Base-by-base conservation (phyloP, 2,113 vertebrate genomes). In the Phrynosoma platyrhinos region DNA sequence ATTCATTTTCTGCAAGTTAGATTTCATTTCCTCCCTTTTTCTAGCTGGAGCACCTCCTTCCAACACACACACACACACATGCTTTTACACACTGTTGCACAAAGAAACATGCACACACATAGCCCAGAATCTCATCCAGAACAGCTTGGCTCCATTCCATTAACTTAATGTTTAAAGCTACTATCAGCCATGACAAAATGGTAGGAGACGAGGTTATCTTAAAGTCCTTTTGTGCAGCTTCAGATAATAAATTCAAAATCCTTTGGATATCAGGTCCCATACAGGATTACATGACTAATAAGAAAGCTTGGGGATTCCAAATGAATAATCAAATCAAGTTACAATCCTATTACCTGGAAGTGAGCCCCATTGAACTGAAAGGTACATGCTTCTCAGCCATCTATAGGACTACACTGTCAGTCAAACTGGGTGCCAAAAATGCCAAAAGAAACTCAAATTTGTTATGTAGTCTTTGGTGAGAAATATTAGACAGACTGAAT, bases 191-290 rank as follows among this genome's bases (percentile, higher is more conserved):
- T 53, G 90, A 80, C 53, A 92, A 90, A 88, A 90, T 82, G 36
- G 88, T 91, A 94, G 85, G 53, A 91, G 82, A 93, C 18, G 40
- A 92, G 88, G 89, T 94, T 94, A 92, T 93, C 91, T 92, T 91
- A 55, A 16, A 71, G 79, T 18, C 76, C 36, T 93, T 94, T 95
- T 94, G 76, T 93, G 84, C 42, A 81, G 82, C 27, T 78, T 75
- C 77, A 93, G 85, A 91, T 93, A 93, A 89, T 92, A 94, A 91
- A 91, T 93, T 90, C 87, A 90, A 91, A 94, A 90, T 72, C 55
- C 90, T 86, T 83, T 77, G 91, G 91, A 94, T 88, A 93, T 68
- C 25, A 81, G 85, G 27, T 88, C 30, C 72, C 20, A 76, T 84
- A 78, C 14, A 82, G 85, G 77, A 92, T 92, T 93, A 93, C 47